Evolutionary conservation across 2,113 vertebrate genomes (phyloP), one percentile per base, ranked within the genome.

Genomic region (Oostethus manadensis): DNA sequence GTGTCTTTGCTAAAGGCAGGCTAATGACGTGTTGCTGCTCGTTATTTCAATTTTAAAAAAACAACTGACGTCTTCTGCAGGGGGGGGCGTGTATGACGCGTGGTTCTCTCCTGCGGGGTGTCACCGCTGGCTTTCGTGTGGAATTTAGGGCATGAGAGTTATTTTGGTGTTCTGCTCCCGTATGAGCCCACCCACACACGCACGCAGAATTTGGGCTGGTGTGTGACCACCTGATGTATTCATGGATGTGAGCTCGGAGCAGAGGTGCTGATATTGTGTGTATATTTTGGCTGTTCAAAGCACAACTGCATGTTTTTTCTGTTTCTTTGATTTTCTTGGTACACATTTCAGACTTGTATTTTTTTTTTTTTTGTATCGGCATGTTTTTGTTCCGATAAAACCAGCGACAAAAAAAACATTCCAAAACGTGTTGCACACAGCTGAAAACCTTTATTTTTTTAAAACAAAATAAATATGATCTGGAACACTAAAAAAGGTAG

Each of bases 401-500:
- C n/a, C 20, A 8, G 3, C 16, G 13, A 18, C 10, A 40, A 20
- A 42, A 42, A 3, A 23, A 33, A 26, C 51, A 11, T 4, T 35
- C 16, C 7, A 15, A 43, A n/a, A 16, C 9, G 8, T 22, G 14
- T 35, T 22, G 1, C 20, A 17, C 80, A 80, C 73, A 53, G 63
- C 43, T 77, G 51, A 79, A 74, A 80, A 60, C 70, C 68, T 85
- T 87, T 82, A 78, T 77, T 87, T 79, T 79, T 74, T 86, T 83
- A 74, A 70, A 84, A 80, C 72, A 88, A 90, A 89, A 89, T 86
- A 88, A 84, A 88, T 85, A 86, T 85, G 66, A 78, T 83, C 66
- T 67, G 57, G 38, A 72, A 77, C 80, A 80, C 55, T 74, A 81
- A 68, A 73, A 79, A 84, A 84, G 80, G 60, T 66, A 69, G 74